Base-by-base conservation (phyloP, 2,888 invertebrate genomes). In the Drosophila formosana region DNA sequence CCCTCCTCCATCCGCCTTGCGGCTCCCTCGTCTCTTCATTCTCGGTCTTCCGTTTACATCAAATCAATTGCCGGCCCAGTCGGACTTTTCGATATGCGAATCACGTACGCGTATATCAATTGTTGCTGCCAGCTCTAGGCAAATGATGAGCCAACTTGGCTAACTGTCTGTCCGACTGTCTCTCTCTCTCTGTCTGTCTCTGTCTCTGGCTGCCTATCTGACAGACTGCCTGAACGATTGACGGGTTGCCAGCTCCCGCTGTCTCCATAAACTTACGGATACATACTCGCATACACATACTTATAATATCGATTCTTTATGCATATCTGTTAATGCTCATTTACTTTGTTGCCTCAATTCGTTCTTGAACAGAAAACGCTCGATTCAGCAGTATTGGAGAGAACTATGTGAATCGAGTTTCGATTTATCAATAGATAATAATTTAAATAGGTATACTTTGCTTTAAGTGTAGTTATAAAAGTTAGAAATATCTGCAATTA, bases 31-130 rank as follows among this genome's bases (percentile, higher is more conserved):
- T 34, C 37, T 23, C 37, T n/a, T 0, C 9, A 30, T 30, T 25
- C 45, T 18, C 72, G 64, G 67, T 64, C 74, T 57, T 71, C 72
- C 80, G 72, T 67, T 73, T 72, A 75, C 78, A 80, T 77, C 80
- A 57, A 84, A 80, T 84, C 84, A 82, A 82, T 84, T 84, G 81
- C 62, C 78, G 73, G 62, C 66, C 66, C 64, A 68, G 39, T 30
- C 51, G 28, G 47, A 34, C 47, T 66, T 47, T 68, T 71, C 71
- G 52, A 66, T 32, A 88, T 86, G 72, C 88, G 56, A 43, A 75
- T 78, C 88, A 88, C 88, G 88, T 88, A 73, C 84, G 86, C 74
- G 78, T 75, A 88, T 88, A 88, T 88, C 88, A 88, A 88, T 88
- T 89, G 86, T 89, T 89, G 84, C 81, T 86, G 76, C 75, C 77